Base-by-base conservation (phyloP, 2,797 vertebrate genomes). In the Sciurus carolinensis region DNA sequence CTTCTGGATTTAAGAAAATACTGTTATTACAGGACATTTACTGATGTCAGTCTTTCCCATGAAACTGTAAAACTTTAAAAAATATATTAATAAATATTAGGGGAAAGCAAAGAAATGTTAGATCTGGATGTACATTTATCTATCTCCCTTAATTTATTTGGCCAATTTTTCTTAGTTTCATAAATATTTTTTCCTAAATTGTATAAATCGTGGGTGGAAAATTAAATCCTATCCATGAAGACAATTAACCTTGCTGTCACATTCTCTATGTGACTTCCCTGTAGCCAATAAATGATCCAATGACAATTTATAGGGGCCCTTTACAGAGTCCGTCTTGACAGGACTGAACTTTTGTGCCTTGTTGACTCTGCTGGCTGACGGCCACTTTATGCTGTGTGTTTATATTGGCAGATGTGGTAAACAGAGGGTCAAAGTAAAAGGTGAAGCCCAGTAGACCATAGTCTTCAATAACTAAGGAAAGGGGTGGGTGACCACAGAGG, bases 401-500 rank as follows among this genome's bases (percentile, higher is more conserved):
- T 44, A 33, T 62, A 50, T 30, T 47, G 24, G 72, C 20, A 69
- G n/a, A 52, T 11, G 39, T 67, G 69, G 42, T 39, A 91, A 82
- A 54, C n/a, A 90, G 84, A 64, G 36, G 30, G 17, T 8, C 26
- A 59, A 91, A 95, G 75, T 80, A 94, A 77, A 47, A 39, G 88
- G 84, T 26, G 59, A 80, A 82, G 28, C 50, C 64, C 75, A 84
- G 44, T 30, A 54, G 26, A 72, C 5, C 7, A 66, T 2, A 59
- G 57, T 71, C 33, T 77, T 81, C 4, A 72, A 11, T 72, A 73
- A 33, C 22, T 67, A 36, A 93, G 39, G 26, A 62, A 77, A 50
- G 24, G 47, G 67, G 62, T 82, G 12, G 11, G 3, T 83, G 64
- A 75, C 47, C 75, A 50, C 69, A 42, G 8, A 59, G 73, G 87